phyloP scores from a whole-genome alignment of 1,140 invertebrate genomes.

The Ceratosolen fusciceps region DNA sequence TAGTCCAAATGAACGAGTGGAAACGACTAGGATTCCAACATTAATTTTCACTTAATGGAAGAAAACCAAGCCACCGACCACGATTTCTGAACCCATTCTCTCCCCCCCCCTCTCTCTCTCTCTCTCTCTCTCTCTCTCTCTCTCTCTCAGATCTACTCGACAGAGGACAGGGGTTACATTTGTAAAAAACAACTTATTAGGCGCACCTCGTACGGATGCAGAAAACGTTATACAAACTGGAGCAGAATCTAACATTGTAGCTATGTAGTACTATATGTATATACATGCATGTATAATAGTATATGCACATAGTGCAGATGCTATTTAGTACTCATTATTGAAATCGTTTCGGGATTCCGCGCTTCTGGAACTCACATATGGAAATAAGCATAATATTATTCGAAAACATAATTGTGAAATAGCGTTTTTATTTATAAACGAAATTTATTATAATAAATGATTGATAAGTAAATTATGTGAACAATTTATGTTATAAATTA shows the following conservation, averaged over 20 bases:
- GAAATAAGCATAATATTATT: slow-evolving; percentile 62
- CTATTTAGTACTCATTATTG: slow-evolving; percentile 57
- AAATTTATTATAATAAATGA: no score
- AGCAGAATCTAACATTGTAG: neutral
- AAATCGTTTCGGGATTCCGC: slow-evolving; percentile 61
- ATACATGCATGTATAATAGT: no score
- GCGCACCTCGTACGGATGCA: neutral
- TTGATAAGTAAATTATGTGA: no score
- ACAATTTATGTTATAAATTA: no score
- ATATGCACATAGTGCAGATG: neutral
- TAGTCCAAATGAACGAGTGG: neutral
- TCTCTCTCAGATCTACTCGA: no score
- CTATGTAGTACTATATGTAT: no score
- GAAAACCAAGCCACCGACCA: neutral
- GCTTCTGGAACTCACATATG: slow-evolving; percentile 60
- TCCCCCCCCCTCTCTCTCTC: no score
- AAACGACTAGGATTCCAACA: neutral
- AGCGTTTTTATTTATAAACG: no score
- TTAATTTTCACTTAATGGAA: neutral
- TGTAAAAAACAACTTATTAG: slow-evolving; percentile 2
- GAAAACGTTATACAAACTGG: neutral
- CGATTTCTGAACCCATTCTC: neutral
- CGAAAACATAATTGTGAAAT: no score
- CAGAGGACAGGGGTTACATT: neutral
- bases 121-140: no score